Conservation (phyloP, 1,140 invertebrate species). For the Hylaeus anthracinus region DNA sequence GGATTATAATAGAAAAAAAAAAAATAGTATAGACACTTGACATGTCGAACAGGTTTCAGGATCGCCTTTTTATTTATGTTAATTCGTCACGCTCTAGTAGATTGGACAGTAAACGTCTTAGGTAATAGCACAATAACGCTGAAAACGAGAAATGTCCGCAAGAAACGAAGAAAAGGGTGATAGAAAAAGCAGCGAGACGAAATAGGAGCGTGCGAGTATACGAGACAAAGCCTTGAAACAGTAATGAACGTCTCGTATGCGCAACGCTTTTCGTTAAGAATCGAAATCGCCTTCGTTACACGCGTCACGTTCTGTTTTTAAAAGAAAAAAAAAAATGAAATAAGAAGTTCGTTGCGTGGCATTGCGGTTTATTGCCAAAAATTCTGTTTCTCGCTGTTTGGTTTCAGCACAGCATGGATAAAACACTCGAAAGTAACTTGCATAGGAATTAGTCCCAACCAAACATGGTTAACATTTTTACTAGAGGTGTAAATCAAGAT, state of each 20-base stretch:
- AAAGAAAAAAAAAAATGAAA: too few relatives aligned
- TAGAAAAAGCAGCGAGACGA: conserved; percentile 34
- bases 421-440: too few relatives aligned
- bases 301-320: neutral
- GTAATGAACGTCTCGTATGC: conserved; percentile 30
- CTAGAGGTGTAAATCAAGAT: too few relatives aligned
- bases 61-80: conserved; percentile 24
- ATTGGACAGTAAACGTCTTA: conserved; percentile 4
- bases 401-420: too few relatives aligned
- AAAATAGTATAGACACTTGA: neutral
- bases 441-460: too few relatives aligned
- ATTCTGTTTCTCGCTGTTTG: too few relatives aligned
- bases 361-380: too few relatives aligned
- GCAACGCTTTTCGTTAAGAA: conserved; percentile 18
- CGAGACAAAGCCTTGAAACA: conserved; percentile 17
- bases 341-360: too few relatives aligned
- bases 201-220: conserved; percentile 25
- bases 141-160: conserved; percentile 8
- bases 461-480: too few relatives aligned
- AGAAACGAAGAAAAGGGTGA: conserved; percentile 11
- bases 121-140: neutral
- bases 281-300: neutral
- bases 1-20: too few relatives aligned
- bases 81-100: conserved; percentile 47
- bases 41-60: neutral